A percentile compares a stretch with the other conserved stretches of the same genome.
These are phyloP conservation scores for Teleogryllus occipitalis DNA, from an alignment of 1,140 invertebrate genomes.

Conservation along the genomic window DNA sequence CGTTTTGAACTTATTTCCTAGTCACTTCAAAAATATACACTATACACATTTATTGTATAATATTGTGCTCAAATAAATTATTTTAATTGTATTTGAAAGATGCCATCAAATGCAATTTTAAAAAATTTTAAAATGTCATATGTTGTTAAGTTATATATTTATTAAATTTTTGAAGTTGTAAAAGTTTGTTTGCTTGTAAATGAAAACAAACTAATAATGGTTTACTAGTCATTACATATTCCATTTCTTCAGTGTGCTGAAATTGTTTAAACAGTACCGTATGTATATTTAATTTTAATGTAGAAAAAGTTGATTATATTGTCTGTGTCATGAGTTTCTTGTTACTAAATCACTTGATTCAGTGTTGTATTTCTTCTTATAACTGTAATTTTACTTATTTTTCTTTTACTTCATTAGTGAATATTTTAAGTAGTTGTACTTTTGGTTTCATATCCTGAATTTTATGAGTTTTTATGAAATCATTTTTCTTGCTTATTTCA, in stretches of 20 bases:
- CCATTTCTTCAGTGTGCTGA: too few relatives aligned
- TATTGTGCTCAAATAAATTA: neutral
- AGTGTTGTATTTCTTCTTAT: too few relatives aligned
- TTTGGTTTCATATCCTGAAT: constrained; percentile 5
- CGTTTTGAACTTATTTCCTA: neutral
- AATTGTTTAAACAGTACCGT: too few relatives aligned
- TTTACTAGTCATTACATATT: too few relatives aligned
- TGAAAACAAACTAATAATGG: neutral
- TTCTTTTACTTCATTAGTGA: too few relatives aligned
- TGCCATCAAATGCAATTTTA: neutral
- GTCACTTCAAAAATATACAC: neutral
- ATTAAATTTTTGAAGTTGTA: neutral
- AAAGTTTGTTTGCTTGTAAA: neutral
- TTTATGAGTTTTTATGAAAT: constrained; percentile 9
- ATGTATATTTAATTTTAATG: too few relatives aligned
- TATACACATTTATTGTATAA: neutral
- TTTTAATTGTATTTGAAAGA: neutral
- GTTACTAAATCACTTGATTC: too few relatives aligned
- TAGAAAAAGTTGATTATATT: too few relatives aligned
- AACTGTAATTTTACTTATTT: too few relatives aligned
- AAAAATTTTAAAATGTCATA: neutral
- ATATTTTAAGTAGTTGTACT: neutral
- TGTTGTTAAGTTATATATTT: neutral
- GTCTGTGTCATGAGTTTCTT: too few relatives aligned
- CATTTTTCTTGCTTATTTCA: neutral